Percentiles rank a stretch among this genome's conserved stretches.
Evolutionary conservation across 2,113 vertebrate species (phyloP).

Genomic region (Thermophis baileyi): DNA sequence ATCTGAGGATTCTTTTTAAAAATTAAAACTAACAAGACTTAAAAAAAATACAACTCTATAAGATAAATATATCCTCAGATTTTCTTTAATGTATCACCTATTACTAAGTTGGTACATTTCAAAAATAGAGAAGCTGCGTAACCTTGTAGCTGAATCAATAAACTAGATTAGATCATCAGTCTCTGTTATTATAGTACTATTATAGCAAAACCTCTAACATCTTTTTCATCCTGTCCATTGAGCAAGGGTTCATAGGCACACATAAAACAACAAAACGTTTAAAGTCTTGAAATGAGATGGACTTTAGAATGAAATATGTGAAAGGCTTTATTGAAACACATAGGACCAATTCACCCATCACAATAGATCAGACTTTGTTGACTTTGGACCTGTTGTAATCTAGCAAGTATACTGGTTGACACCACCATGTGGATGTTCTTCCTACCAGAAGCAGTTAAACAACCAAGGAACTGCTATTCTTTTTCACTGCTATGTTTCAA

Average conservation of each 20-base stretch:
- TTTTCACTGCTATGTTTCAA: not conserved
- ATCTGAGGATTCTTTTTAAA: not conserved
- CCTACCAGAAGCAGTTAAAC: not conserved
- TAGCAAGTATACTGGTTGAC: not conserved
- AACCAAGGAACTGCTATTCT: not conserved
- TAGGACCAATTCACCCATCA: not conserved
- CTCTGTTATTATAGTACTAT: constrained; percentile 30
- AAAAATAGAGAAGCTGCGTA: constrained; percentile 38
- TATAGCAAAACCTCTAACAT: constrained; percentile 29
- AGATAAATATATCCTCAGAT: not conserved
- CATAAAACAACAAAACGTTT: constrained; percentile 34
- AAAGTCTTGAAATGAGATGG: not conserved
- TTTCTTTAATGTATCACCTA: not conserved
- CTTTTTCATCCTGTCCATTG: constrained; percentile 5
- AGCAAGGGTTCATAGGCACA: not conserved
- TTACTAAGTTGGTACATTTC: constrained; percentile 32
- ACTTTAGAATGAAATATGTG: constrained; percentile 7
- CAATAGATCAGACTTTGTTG: not conserved
- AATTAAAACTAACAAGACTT: not conserved
- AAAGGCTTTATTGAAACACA: not conserved
- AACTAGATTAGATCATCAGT: constrained; percentile 47
- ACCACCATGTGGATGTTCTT: not conserved
- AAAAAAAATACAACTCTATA: too few relatives aligned
- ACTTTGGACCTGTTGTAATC: not conserved
- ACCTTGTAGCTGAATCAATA: constrained; percentile 48